A percentile compares a stretch with the other conserved stretches of the same genome.
Conservation (phyloP, 2,888 invertebrate species). For the Scaptomyza caliginosa region DNA sequence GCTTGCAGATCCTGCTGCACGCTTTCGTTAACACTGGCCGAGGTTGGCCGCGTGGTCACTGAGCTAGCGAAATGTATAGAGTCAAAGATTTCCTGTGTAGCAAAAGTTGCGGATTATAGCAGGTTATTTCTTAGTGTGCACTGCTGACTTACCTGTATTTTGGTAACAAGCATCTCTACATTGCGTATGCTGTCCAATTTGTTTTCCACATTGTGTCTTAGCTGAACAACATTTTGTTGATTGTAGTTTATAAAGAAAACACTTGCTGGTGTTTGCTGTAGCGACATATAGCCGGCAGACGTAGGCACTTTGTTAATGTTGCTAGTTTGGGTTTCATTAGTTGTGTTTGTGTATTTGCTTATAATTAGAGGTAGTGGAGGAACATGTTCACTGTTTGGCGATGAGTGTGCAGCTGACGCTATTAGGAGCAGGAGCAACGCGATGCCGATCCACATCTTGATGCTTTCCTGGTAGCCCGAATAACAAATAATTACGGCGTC, state of each 20-base stretch:
- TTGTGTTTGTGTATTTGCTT: conserved; percentile 62
- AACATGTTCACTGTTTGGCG: conserved; percentile 63
- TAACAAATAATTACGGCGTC: conserved; percentile 50
- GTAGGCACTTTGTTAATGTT: conserved; percentile 80
- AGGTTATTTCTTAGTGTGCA: neutral
- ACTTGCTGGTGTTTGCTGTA: conserved; percentile 65
- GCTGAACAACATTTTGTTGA: conserved; percentile 78
- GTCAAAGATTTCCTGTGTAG: conserved; percentile 82
- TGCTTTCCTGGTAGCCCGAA: conserved; percentile 46
- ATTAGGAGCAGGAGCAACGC: conserved; percentile 51
- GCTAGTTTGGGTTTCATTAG: conserved; percentile 53
- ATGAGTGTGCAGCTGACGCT: conserved; percentile 41
- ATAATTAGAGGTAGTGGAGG: conserved; percentile 70
- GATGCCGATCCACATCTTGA: conserved; percentile 47
- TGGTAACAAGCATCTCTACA: conserved; percentile 82
- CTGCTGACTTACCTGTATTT: conserved; percentile 77
- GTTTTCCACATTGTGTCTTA: conserved; percentile 79
- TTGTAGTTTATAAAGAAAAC: conserved; percentile 73
- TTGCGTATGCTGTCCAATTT: conserved; percentile 81
- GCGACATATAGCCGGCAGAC: conserved; percentile 50
- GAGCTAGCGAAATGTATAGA: conserved; percentile 78
- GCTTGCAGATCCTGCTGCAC: conserved; percentile 71
- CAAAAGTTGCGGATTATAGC: neutral
- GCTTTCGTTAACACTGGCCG: conserved; percentile 35
- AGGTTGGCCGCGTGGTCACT: conserved; percentile 23